A percentile compares a stretch with the other conserved stretches of the same genome.
Evolutionary conservation across 1,140 invertebrate species (phyloP).

Genomic region (Drosophila arawakana): DNA sequence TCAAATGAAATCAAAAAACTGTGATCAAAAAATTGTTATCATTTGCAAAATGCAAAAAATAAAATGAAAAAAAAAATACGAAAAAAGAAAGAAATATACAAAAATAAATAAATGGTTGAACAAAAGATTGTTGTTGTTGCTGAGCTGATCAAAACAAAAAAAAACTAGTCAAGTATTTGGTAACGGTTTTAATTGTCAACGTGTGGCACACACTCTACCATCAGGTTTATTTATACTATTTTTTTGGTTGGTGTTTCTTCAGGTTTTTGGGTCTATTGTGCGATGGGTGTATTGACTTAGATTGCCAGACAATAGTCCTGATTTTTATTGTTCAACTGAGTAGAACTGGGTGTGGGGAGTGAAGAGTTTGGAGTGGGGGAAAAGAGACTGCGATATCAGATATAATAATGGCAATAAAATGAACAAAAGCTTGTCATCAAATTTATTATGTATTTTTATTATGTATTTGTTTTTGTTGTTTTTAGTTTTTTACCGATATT

Average conservation of each 20-base stretch:
- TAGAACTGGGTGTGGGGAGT: neutral
- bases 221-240: conserved; percentile 17
- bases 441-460: conserved; percentile 80
- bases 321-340: conserved; percentile 57
- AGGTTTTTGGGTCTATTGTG: conserved; percentile 29
- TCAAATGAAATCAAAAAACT: conserved; percentile 23
- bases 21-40: conserved; percentile 2
- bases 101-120: conserved; percentile 58
- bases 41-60: conserved; percentile 23
- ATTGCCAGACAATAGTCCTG: conserved; percentile 75
- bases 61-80: conserved; percentile 1
- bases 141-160: conserved; percentile 16
- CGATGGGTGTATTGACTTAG: conserved; percentile 65
- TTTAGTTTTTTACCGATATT: conserved; percentile 56
- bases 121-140: conserved; percentile 5
- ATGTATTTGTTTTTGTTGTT: conserved; percentile 63
- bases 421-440: conserved; percentile 69
- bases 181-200: conserved; percentile 72
- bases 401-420: conserved; percentile 75
- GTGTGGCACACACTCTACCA: conserved; percentile 28
- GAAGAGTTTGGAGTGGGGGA: too few relatives aligned
- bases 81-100: conserved; percentile 20
- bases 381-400: conserved; percentile 34
- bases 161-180: conserved; percentile 51
- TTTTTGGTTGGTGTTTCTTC: conserved; percentile 19